Evolutionary conservation across 2,888 invertebrate species (phyloP).

Genomic region (Sclerodermus sp.): DNA sequence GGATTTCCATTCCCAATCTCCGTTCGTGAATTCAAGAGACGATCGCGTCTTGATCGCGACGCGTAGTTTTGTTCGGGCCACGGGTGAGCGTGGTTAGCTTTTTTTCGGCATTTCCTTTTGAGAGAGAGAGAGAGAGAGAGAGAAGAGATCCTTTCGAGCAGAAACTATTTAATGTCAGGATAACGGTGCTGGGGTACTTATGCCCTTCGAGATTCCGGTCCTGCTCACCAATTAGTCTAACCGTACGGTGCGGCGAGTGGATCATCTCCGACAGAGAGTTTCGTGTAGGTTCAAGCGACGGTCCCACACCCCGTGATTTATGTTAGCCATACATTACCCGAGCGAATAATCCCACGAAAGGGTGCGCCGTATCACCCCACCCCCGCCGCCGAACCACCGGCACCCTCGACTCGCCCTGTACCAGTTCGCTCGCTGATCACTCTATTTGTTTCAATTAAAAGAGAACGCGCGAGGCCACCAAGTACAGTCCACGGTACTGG

Average conservation of each 20-base stretch:
- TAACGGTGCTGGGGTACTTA: no score
- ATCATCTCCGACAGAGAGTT: constrained; percentile 44
- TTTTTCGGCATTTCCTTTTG: no score
- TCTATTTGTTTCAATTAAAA: constrained; percentile 55
- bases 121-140: no score
- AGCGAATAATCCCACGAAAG: constrained; percentile 55
- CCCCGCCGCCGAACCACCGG: constrained; percentile 10
- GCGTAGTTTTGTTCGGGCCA: no score
- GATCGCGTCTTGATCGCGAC: no score
- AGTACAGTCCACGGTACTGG: no score
- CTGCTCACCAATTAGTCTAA: constrained; percentile 37
- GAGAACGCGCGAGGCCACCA: constrained; percentile 12
- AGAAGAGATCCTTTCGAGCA: no score
- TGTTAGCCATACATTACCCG: constrained; percentile 49
- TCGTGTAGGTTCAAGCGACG: constrained; percentile 40
- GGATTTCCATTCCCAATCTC: no score
- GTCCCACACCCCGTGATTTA: constrained; percentile 44
- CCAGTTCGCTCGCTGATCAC: constrained; percentile 44
- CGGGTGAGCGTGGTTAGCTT: no score
- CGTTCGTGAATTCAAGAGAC: no score
- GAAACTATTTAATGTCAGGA: no score
- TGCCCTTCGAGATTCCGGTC: constrained; percentile 2
- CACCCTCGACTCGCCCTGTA: constrained; percentile 8
- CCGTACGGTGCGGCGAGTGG: constrained; percentile 28
- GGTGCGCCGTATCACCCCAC: constrained; percentile 36